These are phyloP conservation scores for Coptodon rendalli DNA, from an alignment of 2,113 vertebrate genomes.

Conservation along the genomic window DNA sequence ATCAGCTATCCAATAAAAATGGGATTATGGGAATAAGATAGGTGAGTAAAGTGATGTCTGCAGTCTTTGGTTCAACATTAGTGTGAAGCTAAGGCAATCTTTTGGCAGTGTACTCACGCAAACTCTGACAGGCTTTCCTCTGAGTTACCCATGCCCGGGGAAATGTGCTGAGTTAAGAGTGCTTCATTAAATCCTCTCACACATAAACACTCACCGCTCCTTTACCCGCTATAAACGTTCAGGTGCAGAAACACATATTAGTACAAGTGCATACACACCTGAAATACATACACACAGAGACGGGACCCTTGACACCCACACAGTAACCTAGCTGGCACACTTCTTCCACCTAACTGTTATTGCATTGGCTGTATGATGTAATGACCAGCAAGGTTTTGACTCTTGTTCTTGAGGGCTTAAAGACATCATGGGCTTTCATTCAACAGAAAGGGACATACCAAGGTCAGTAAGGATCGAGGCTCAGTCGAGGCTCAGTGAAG, in stretches of 20 bases:
- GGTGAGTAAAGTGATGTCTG: slow-evolving; percentile 4
- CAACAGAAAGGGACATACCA: background rate
- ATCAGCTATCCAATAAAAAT: slow-evolving; percentile 36
- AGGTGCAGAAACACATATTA: slow-evolving; percentile 29
- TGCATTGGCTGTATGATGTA: slow-evolving; percentile 23
- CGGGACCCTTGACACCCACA: background rate
- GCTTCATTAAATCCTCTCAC: slow-evolving; percentile 52
- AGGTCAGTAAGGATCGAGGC: slow-evolving; percentile 20
- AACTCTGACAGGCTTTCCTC: slow-evolving; percentile 28
- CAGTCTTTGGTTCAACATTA: slow-evolving; percentile 36
- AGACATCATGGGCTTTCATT: slow-evolving; percentile 12
- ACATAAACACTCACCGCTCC: background rate
- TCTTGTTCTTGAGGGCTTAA: slow-evolving; percentile 16
- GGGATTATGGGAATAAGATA: slow-evolving; percentile 38
- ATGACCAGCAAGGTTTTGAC: slow-evolving; percentile 38
- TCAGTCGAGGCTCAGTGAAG: background rate
- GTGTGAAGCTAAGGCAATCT: slow-evolving; percentile 27
- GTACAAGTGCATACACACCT: background rate
- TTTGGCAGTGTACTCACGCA: slow-evolving; percentile 26
- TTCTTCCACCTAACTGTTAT: slow-evolving; percentile 19
- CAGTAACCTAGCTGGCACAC: slow-evolving; percentile 5
- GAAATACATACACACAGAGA: background rate
- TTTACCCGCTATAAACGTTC: background rate
- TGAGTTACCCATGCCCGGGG: slow-evolving; percentile 19
- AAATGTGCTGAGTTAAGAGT: slow-evolving; percentile 43